These are phyloP conservation scores for Accipiter virgatus DNA, from an alignment of 2,113 vertebrate genomes.

Conservation along the genomic window DNA sequence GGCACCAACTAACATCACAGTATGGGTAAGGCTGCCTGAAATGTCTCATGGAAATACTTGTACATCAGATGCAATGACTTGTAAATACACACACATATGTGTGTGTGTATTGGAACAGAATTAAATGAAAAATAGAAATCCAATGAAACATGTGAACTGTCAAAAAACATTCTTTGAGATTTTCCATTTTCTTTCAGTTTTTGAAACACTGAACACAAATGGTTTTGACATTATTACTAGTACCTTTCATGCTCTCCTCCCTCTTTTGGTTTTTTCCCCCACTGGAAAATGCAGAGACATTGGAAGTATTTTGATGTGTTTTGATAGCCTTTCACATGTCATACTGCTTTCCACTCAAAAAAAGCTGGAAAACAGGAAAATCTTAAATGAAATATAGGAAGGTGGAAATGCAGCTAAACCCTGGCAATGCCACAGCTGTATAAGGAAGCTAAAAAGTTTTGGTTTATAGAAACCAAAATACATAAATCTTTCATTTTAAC, in stretches of 20 bases:
- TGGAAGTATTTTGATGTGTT: not conserved
- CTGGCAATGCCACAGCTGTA: not conserved
- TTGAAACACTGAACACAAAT: not conserved
- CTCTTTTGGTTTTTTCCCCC: not conserved
- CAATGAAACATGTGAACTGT: not conserved
- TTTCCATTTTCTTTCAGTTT: not conserved
- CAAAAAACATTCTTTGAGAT: not conserved
- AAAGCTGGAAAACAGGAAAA: not conserved
- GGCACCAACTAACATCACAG: not conserved
- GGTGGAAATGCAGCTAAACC: not conserved
- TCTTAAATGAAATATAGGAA: not conserved
- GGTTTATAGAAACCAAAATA: conserved; percentile 9
- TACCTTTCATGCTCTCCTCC: not conserved
- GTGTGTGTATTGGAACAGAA: not conserved
- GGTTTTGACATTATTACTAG: not conserved
- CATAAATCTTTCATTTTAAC: not conserved
- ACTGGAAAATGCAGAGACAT: not conserved
- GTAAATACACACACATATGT: not conserved
- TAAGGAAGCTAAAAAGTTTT: not conserved
- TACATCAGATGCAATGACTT: not conserved
- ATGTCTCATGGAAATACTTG: not conserved
- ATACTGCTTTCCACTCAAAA: not conserved
- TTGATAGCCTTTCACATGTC: not conserved
- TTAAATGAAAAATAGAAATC: not conserved
- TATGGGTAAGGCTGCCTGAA: not conserved